A percentile compares a stretch with the other conserved stretches of the same genome.
Evolutionary conservation across 1,140 invertebrate species (phyloP).

Genomic region (Physella acuta): DNA sequence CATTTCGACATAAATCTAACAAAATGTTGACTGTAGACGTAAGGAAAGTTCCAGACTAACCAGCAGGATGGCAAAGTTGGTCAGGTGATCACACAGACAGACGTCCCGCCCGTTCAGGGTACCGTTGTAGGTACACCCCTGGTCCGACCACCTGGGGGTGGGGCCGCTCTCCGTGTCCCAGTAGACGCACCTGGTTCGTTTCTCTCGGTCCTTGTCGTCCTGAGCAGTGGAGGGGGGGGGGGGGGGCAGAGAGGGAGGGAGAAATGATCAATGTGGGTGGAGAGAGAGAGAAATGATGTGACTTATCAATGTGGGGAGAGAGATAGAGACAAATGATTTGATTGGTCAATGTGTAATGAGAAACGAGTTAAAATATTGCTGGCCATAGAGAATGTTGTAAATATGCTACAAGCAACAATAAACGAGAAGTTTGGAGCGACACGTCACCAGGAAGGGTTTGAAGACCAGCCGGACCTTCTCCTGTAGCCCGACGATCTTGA

Average conservation of each 20-base stretch:
- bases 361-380: too few species aligned
- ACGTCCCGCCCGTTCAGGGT: conserved; percentile 41
- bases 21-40: too few species aligned
- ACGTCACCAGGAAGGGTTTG: conserved; percentile 43
- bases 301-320: too few species aligned
- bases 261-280: too few species aligned
- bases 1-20: too few species aligned
- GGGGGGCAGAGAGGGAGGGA: background rate
- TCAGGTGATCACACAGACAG: conserved; percentile 55
- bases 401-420: too few species aligned
- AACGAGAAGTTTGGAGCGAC: too few species aligned
- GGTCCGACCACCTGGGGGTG: conserved; percentile 44
- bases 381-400: too few species aligned
- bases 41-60: too few species aligned
- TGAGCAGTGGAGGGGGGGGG: conserved; percentile 4
- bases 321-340: background rate
- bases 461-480: conserved; percentile 47
- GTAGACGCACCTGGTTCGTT: conserved; percentile 40
- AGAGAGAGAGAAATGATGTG: too few species aligned
- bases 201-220: conserved; percentile 23
- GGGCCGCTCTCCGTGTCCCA: conserved; percentile 46
- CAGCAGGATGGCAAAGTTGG: conserved; percentile 55
- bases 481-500: conserved; percentile 35
- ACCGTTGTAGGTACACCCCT: conserved; percentile 48
- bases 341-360: too few species aligned